These are phyloP conservation scores for Ardeotis arabs DNA, from an alignment of 2,113 vertebrate genomes.

Conservation along the genomic window DNA sequence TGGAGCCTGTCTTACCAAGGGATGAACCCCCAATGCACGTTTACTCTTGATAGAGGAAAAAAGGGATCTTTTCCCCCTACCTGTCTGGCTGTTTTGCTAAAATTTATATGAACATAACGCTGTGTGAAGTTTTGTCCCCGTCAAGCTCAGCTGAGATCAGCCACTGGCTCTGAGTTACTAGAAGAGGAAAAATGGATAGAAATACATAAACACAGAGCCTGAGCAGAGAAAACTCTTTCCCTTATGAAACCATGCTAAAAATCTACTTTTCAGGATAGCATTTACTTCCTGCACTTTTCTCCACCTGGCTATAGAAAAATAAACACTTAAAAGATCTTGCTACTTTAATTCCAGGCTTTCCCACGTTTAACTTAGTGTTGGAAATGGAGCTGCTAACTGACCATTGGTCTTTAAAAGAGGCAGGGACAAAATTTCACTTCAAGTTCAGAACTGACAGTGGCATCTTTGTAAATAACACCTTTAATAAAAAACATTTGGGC, in stretches of 20 bases:
- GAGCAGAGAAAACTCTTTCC: background rate
- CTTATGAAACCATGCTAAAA: background rate
- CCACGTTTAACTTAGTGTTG: background rate
- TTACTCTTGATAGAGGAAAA: background rate
- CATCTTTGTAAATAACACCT: background rate
- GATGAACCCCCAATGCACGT: background rate
- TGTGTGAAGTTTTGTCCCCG: background rate
- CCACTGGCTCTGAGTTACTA: background rate
- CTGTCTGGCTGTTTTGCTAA: background rate
- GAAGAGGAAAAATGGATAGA: background rate
- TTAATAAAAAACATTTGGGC: background rate
- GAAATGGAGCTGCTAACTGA: background rate
- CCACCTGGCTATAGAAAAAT: background rate
- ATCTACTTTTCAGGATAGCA: background rate
- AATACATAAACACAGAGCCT: background rate
- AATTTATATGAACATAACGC: background rate
- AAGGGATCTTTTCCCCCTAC: background rate
- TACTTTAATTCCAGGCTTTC: background rate
- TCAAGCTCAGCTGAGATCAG: background rate
- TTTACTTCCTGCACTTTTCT: background rate
- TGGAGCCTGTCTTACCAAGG: background rate
- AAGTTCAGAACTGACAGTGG: background rate
- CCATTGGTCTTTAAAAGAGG: background rate
- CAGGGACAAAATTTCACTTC: background rate
- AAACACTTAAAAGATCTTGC: background rate